Evolutionary conservation across 2,888 invertebrate species (phyloP).

Genomic region (Thera obeliscata): DNA sequence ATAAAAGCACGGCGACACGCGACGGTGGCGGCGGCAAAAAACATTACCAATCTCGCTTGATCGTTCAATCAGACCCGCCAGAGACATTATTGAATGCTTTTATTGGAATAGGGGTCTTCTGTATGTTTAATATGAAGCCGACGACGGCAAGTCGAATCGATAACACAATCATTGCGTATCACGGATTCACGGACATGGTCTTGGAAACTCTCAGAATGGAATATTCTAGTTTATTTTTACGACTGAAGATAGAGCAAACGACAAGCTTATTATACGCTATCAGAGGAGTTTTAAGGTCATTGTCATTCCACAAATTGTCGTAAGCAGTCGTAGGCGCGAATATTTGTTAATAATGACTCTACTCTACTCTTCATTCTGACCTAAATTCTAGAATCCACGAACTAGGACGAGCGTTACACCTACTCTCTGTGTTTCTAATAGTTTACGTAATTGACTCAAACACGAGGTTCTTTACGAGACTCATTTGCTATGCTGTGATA

Average conservation of each 20-base stretch:
- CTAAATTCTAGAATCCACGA: conserved; percentile 7
- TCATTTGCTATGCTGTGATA: background rate
- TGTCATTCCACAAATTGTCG: conserved; percentile 22
- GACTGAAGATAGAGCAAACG: conserved; percentile 10
- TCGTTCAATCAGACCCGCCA: conserved; percentile 12
- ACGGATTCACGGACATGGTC: background rate
- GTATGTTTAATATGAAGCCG: background rate
- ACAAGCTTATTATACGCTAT: conserved; percentile 15
- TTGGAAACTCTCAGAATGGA: background rate
- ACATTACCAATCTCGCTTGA: no score
- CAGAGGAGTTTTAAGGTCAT: conserved; percentile 18
- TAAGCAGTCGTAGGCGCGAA: conserved; percentile 20
- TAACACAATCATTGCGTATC: background rate
- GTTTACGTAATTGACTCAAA: conserved; percentile 12
- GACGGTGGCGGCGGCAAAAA: no score
- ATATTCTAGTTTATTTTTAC: conserved; percentile 7
- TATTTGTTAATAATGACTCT: conserved; percentile 16
- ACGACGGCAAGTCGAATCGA: conserved; percentile 9
- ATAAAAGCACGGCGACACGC: no score
- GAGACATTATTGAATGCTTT: conserved; percentile 9
- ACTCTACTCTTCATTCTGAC: conserved; percentile 12
- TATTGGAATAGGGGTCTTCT: conserved; percentile 15
- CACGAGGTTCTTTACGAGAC: background rate
- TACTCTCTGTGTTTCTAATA: background rate
- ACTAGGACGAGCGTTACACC: conserved; percentile 2